Evolutionary conservation across 2,888 invertebrate genomes (phyloP).

Genomic region (Andrena trimmerana): DNA sequence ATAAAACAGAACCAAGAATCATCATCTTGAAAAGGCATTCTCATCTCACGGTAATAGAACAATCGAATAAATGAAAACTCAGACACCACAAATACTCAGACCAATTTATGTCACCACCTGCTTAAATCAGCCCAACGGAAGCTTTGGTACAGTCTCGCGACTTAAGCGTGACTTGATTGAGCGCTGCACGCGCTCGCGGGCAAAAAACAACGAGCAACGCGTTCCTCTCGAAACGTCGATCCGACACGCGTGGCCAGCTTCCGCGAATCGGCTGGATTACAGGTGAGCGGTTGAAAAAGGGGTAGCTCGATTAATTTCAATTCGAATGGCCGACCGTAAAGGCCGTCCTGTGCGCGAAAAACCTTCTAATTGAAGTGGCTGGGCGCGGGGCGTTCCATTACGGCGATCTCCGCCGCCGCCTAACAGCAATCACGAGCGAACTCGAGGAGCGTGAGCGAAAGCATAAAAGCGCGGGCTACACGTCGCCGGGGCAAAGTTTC

Average conservation of each 20-base stretch:
- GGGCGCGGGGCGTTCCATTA: constrained; percentile 16
- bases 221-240: constrained; percentile 1
- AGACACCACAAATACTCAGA: too few species aligned
- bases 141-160: background rate
- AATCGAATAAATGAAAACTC: too few species aligned
- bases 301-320: constrained; percentile 11
- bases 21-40: too few species aligned
- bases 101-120: too few species aligned
- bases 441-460: constrained; percentile 35
- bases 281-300: background rate
- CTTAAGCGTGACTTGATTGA: background rate
- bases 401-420: constrained; percentile 3
- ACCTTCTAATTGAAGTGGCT: constrained; percentile 12
- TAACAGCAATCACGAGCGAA: constrained; percentile 31
- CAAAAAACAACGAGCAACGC: background rate
- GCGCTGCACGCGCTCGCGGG: background rate
- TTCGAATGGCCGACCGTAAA: background rate
- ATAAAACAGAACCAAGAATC: too few species aligned
- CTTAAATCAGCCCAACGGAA: too few species aligned
- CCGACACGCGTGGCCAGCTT: constrained; percentile 8
- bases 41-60: too few species aligned
- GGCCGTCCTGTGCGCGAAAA: background rate
- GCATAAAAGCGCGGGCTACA: constrained; percentile 31
- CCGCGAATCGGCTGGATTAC: background rate
- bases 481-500: constrained; percentile 55